These are phyloP conservation scores for Rhabdomys dilectus DNA, from an alignment of 2,113 vertebrate species.

Conservation along the genomic window DNA sequence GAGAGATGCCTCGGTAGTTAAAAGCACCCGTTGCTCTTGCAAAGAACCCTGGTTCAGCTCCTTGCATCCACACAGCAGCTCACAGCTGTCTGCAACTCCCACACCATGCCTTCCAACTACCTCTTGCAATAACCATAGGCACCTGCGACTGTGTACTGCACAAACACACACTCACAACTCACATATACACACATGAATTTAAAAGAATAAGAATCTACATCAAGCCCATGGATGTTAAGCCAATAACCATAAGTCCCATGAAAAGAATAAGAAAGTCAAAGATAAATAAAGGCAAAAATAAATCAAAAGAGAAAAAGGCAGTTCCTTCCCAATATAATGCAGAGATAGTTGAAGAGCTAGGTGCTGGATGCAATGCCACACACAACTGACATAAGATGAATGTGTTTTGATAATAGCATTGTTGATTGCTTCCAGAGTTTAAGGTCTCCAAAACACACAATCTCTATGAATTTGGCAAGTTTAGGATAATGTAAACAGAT, in stretches of 20 bases:
- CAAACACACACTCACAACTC: background rate
- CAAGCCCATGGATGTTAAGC: background rate
- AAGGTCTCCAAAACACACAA: slow-evolving; percentile 9
- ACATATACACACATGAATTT: background rate
- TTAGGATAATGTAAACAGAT: slow-evolving; percentile 2
- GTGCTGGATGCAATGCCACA: background rate
- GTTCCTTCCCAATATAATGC: background rate
- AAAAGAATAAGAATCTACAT: background rate
- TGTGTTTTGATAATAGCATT: slow-evolving; percentile 27
- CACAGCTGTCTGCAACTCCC: background rate
- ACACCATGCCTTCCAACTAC: background rate
- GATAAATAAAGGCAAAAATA: slow-evolving; percentile 1
- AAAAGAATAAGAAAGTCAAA: background rate
- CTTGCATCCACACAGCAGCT: background rate
- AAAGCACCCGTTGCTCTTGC: background rate
- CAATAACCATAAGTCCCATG: background rate
- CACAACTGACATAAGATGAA: slow-evolving; percentile 1
- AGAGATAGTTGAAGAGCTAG: background rate
- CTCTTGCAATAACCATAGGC: background rate
- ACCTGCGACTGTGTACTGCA: background rate
- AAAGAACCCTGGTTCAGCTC: background rate
- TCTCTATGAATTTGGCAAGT: background rate
- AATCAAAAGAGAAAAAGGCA: background rate
- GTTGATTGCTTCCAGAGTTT: slow-evolving; percentile 10
- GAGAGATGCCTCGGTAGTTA: background rate